Evolutionary conservation across 2,113 vertebrate genomes (phyloP), one percentile per base, ranked within the genome.

Genomic region (Cyanoderma ruficeps): DNA sequence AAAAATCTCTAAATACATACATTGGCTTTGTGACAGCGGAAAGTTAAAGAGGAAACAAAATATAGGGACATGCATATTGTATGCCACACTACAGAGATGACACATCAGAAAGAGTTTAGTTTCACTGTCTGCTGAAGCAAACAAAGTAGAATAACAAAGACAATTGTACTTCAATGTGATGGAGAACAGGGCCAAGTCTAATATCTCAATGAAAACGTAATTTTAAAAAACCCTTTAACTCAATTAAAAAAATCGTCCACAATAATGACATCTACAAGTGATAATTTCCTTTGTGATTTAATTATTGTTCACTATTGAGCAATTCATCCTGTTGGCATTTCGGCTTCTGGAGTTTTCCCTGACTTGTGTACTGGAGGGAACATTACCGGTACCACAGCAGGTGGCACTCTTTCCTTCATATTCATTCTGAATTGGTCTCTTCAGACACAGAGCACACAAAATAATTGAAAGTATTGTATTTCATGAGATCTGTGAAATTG

Each of bases 361-460:
- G 59, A 24, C 31, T 65, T 30, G 7, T 2, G 0, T 44, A 49
- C 22, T 61, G 53, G 37, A 85, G 33, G 37, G 78, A 93, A 87
- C 91, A 78, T 39, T 65, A 44, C 19, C 39, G n/a, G 44, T 87
- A 41, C 35, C 81, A 82, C 96, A 91, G 89, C 41, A 94, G 89
- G 76, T 95, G 91, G 81, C 81, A 94, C 84, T 89, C 65, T 94
- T 95, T 87, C 95, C 81, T 87, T 93, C 87, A 9, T 69, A 57
- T 87, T 81, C n/a, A 2, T 71, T 63, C 56, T 82, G 56, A 68
- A 78, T 75, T 63, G 41, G 31, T 79, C 30, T 90, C 23, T 77
- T 52, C 44, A 42, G n/a, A 27, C 28, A 39, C 2, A 50, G 41
- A 65, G 57, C 5, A 17, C 27, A 30, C 7, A 53, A 76, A 91